phyloP scores from a whole-genome alignment of 1,140 invertebrate genomes.

The Eriosoma lanigerum region DNA sequence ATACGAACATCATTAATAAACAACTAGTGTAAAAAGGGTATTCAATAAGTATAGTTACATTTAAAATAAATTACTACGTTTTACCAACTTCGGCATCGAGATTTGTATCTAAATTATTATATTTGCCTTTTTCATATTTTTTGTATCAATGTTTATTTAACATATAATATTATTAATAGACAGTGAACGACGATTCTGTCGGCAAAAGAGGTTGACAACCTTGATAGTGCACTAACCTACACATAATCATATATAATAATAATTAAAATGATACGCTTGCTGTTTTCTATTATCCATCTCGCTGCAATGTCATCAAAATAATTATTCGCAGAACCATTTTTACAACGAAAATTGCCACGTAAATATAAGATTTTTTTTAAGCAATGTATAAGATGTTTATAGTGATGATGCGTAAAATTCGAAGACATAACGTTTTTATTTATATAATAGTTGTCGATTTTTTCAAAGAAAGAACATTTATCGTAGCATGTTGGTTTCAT shows the following conservation, averaged over 20 bases:
- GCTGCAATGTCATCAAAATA: conserved; percentile 8
- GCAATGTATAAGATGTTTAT: neutral
- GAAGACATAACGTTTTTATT: neutral
- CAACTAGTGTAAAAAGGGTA: neutral
- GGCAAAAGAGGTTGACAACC: conserved; percentile 24
- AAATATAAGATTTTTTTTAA: neutral
- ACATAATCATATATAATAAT: conserved; percentile 20
- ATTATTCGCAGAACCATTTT: conserved; percentile 32
- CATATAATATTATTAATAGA: neutral
- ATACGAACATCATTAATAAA: no score
- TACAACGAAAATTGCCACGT: neutral
- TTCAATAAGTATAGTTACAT: neutral
- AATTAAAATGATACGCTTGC: conserved; percentile 34
- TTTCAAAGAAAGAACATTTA: neutral
- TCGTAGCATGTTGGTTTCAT: neutral
- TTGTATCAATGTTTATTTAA: neutral
- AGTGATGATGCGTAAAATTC: neutral
- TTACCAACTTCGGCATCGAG: neutral
- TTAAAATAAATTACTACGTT: neutral
- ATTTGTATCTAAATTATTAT: conserved; percentile 12
- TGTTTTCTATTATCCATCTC: conserved; percentile 13
- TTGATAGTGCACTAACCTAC: conserved; percentile 20
- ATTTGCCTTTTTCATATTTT: neutral
- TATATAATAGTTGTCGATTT: neutral
- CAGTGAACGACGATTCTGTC: no score